A percentile compares a stretch with the other conserved stretches of the same genome.
phyloP scores from a whole-genome alignment of 2,113 vertebrate species.

The Neotoma lepida region DNA sequence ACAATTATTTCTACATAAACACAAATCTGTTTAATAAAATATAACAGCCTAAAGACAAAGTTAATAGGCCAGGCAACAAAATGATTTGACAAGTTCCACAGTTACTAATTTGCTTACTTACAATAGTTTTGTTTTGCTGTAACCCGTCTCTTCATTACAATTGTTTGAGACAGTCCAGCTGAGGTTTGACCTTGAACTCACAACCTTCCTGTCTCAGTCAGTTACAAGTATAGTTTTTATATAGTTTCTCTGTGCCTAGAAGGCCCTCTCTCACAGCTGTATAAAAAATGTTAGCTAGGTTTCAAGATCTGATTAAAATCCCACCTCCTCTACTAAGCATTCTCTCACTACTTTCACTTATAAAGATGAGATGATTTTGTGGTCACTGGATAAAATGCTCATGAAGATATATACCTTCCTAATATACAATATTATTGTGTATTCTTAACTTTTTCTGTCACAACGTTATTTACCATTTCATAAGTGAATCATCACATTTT shows the following conservation, averaged over 20 bases:
- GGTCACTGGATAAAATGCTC: not conserved
- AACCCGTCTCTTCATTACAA: not conserved
- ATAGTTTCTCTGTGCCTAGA: not conserved
- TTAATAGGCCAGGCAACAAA: not conserved
- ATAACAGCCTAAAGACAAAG: not conserved
- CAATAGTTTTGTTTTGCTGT: not conserved
- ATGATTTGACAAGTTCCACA: not conserved
- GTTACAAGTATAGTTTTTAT: not conserved
- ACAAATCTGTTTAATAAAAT: not conserved
- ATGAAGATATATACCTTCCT: not conserved
- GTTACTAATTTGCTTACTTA: not conserved
- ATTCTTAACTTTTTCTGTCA: slow-evolving; percentile 27
- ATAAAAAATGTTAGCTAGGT: not conserved
- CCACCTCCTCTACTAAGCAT: slow-evolving; percentile 11
- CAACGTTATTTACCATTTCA: slow-evolving; percentile 14
- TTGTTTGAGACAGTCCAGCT: not conserved
- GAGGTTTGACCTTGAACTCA: not conserved
- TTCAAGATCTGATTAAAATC: not conserved
- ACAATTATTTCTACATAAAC: slow-evolving; percentile 9
- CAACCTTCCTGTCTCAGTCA: not conserved
- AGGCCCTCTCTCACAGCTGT: not conserved
- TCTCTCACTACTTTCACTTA: slow-evolving; percentile 41
- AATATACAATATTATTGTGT: slow-evolving; percentile 5
- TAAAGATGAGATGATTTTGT: not conserved
- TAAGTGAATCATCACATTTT: slow-evolving; percentile 19